Conservation (phyloP, 2,113 vertebrate genomes). For the Dromas ardeola region DNA sequence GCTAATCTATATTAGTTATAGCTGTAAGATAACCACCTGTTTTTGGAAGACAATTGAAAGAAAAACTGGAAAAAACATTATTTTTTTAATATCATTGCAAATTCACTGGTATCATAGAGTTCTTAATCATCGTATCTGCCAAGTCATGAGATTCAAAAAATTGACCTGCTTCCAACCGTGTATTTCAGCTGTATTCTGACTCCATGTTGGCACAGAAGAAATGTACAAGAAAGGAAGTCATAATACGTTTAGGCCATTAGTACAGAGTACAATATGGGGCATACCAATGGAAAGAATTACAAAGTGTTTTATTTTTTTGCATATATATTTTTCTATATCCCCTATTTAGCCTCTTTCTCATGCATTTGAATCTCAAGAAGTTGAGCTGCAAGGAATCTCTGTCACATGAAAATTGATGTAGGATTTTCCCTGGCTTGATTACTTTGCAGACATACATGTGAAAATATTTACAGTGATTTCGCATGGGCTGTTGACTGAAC, state of each 20-base stretch:
- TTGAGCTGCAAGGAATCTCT: background rate
- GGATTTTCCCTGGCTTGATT: background rate
- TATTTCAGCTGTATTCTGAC: background rate
- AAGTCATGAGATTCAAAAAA: background rate
- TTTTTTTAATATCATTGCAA: background rate
- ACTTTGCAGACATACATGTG: background rate
- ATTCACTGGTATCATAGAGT: background rate
- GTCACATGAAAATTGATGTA: background rate
- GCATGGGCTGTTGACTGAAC: background rate
- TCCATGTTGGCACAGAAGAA: background rate
- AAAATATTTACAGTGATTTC: background rate
- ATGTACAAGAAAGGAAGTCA: background rate
- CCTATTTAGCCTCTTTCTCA: background rate
- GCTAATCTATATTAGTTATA: background rate
- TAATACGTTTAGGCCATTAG: background rate
- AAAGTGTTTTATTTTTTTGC: background rate
- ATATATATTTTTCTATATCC: background rate
- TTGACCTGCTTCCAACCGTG: background rate
- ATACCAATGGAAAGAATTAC: background rate
- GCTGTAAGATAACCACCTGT: background rate
- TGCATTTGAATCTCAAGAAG: background rate
- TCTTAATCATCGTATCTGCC: background rate
- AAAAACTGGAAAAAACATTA: background rate
- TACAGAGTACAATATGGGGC: fast-evolving
- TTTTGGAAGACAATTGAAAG: background rate